Conservation (phyloP, 2,888 invertebrate species). For the Catocala sponsa region DNA sequence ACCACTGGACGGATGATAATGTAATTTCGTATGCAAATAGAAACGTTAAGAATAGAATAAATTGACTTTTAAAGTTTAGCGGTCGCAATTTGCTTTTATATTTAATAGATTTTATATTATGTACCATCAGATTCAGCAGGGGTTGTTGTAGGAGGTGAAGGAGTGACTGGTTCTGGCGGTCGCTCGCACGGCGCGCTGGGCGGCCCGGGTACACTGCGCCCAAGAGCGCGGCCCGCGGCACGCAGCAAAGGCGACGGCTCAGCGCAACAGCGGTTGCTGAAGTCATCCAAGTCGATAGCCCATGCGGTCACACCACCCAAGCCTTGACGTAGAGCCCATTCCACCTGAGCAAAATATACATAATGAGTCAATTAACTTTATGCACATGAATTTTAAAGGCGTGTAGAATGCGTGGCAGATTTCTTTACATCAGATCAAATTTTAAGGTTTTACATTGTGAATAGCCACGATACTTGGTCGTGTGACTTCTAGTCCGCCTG, state of each 20-base stretch:
- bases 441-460: too few relatives aligned
- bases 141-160: slow-evolving; percentile 92
- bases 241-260: slow-evolving; percentile 93
- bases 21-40: too few relatives aligned
- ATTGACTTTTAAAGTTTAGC: too few relatives aligned
- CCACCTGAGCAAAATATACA: slow-evolving; percentile 77
- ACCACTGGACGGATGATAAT: too few relatives aligned
- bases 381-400: background rate
- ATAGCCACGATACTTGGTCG: too few relatives aligned
- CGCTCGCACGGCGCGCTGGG: slow-evolving; percentile 89
- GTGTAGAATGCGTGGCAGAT: too few relatives aligned
- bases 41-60: too few relatives aligned
- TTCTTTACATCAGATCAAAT: too few relatives aligned
- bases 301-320: slow-evolving; percentile 95
- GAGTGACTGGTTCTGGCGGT: slow-evolving; percentile 92
- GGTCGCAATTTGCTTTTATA: too few relatives aligned
- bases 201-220: slow-evolving; percentile 85
- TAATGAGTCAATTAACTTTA: background rate
- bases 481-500: too few relatives aligned
- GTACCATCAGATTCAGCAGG: slow-evolving; percentile 84
- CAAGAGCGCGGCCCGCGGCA: slow-evolving; percentile 93
- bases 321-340: slow-evolving; percentile 91
- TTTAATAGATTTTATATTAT: background rate
- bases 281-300: slow-evolving; percentile 96
- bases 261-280: slow-evolving; percentile 93